Evolutionary conservation across 2,113 vertebrate genomes (phyloP).

Genomic region (Physeter macrocephalus): DNA sequence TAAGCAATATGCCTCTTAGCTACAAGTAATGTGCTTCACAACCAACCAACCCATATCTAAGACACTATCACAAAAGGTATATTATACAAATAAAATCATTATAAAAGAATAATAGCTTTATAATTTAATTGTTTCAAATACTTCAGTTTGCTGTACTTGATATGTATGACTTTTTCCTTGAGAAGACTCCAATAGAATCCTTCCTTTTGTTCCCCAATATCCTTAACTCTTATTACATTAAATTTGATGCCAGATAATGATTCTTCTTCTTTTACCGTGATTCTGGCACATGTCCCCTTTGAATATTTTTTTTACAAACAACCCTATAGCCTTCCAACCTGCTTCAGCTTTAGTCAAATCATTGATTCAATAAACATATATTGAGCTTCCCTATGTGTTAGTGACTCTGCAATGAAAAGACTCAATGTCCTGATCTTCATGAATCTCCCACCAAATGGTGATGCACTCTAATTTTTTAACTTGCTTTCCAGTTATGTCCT

Average conservation of each 20-base stretch:
- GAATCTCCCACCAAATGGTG: neutral
- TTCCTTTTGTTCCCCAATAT: neutral
- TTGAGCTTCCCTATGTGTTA: neutral
- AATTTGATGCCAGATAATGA: neutral
- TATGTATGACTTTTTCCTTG: neutral
- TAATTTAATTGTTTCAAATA: neutral
- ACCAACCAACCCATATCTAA: neutral
- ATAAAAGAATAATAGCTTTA: neutral
- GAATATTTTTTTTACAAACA: no score
- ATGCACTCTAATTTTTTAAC: neutral
- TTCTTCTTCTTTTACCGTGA: neutral
- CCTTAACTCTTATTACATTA: neutral
- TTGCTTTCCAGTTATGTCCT: neutral
- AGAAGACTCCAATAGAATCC: neutral
- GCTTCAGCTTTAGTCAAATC: neutral
- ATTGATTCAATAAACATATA: neutral
- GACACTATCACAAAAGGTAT: neutral
- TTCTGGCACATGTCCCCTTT: neutral
- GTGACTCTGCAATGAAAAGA: neutral
- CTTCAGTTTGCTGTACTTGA: neutral
- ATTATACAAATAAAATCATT: neutral
- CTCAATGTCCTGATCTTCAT: accelerated
- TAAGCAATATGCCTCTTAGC: neutral
- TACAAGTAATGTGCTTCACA: neutral
- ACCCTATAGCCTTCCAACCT: neutral